Evolutionary conservation across 1,140 invertebrate species (phyloP), one percentile per base, ranked within the genome.

Genomic region (Papilio polytes): DNA sequence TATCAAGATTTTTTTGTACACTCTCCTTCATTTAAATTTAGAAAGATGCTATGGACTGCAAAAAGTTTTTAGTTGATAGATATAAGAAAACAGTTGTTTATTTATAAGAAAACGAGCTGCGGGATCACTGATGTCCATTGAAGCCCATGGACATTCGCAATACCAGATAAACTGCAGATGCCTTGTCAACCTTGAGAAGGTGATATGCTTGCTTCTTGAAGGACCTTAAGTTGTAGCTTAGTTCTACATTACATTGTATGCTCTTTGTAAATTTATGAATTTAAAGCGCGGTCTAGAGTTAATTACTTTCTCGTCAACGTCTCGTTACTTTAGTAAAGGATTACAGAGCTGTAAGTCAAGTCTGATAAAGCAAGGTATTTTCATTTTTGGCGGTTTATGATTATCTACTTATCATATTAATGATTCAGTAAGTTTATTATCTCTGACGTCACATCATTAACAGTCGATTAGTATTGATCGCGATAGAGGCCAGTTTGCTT

Each of bases 1-100:
- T 83, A 81, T 51, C 74, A 72, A 41, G 22, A 48, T 81, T 51
- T 78, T 85, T 89, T 74, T 76, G 20, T 76, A 26, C 53, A 48
- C 3, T 22, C 46, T 51, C 46, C 20, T 74, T 36, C 9, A 20
- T 76, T 22, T 26, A 13, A 70, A 70, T 70, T 70, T 70, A 26
- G 26, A 70, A 70, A 18, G 12, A 12, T 63, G 22, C 10, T 70
- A 70, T 15, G 12, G 22, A 36, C 2, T 22, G 59, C 59, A 13
- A 70, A 15, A 15, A 1, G 0, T 66, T 66, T 66, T 12, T 9
- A 48, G 46, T 48, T 10, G 46, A 48, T 36, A 36, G 31, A 31
- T 31, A 3, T 31, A 31, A 31, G 31, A 31, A 31, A 31, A 31
- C 31, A 31, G 31, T 31, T 31, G 31, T 31, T 31, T 31, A 2